Conservation (phyloP, 2,888 invertebrate species). For the Autographa pulchrina region DNA sequence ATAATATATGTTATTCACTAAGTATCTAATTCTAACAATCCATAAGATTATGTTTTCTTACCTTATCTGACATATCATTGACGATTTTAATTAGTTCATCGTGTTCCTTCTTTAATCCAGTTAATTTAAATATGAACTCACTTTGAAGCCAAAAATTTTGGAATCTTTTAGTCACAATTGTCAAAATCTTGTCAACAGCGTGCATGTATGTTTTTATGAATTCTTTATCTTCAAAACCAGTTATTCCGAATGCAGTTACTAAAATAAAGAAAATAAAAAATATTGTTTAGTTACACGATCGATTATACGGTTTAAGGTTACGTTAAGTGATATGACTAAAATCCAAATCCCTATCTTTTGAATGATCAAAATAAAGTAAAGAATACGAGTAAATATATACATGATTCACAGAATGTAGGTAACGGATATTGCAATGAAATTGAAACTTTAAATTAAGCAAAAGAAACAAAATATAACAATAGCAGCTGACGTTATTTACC, state of each 20-base stretch:
- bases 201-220: slow-evolving; percentile 50
- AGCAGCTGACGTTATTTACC: no score
- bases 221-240: slow-evolving; percentile 46
- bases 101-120: slow-evolving; percentile 58
- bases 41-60: slow-evolving; percentile 32
- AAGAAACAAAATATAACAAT: no score
- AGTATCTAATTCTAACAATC: no score
- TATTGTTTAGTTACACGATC: not conserved
- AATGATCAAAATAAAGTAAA: no score
- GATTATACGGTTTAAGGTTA: not conserved
- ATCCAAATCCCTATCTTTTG: no score
- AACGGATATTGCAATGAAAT: no score
- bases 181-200: slow-evolving; percentile 45
- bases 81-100: slow-evolving; percentile 59
- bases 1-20: no score
- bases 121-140: slow-evolving; percentile 52
- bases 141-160: slow-evolving; percentile 63
- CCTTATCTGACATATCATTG: slow-evolving; percentile 59
- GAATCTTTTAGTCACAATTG: slow-evolving; percentile 47
- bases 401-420: no score
- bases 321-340: no score
- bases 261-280: slow-evolving; percentile 19
- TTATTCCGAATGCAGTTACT: slow-evolving; percentile 58
- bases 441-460: no score
- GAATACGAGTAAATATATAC: no score